Base-by-base conservation (phyloP, 2,113 vertebrate genomes). In the Opisthocomus hoazin region DNA sequence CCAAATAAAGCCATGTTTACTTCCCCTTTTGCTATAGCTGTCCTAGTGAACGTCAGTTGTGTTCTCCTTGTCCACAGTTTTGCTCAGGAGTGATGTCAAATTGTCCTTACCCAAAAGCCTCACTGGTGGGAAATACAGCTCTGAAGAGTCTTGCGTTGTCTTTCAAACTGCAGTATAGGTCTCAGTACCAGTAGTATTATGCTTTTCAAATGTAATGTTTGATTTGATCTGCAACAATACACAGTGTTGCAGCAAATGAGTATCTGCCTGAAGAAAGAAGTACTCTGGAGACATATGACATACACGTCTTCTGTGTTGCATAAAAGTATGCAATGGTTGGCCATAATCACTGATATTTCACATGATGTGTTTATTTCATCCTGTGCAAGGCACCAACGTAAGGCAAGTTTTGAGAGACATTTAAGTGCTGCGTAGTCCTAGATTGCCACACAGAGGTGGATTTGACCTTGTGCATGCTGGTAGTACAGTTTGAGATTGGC, bases 221-320 rank as follows among this genome's bases (percentile, higher is more conserved):
- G 4, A 41, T 85, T 50, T 88, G 15, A 50, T 68, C 36, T 73
- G 21, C 57, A 56, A 15, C 63, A 76, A 26, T 11, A 27, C 11
- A 32, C 57, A 76, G 8, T 22, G 8, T 7, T 58, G 34, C 57
- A 75, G 68, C 26, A 54, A 66, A 22, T 46, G 60, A 26, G 8
- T 43, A 37, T 37, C 56, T 66, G n/a, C 30, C 46, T 53, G 66
- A 79, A 85, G 46, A 85, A 57, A 23, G 36, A 23, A 48, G 24
- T 45, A 61, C 15, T 29, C 26, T 39, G 24, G 43, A 86, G 30
- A 41, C 10, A 69, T 34, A 24, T 57, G n/a, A 37, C 1, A 0
- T 56, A 6, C 1, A 1, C 6, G 5, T 36, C 41, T 34, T 36
- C 39, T 61, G 0, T 27, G 37, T 70, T 66, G 36, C 15, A 3